Conservation (phyloP, 2,888 invertebrate genomes). For the Tetanocera ferruginea region DNA sequence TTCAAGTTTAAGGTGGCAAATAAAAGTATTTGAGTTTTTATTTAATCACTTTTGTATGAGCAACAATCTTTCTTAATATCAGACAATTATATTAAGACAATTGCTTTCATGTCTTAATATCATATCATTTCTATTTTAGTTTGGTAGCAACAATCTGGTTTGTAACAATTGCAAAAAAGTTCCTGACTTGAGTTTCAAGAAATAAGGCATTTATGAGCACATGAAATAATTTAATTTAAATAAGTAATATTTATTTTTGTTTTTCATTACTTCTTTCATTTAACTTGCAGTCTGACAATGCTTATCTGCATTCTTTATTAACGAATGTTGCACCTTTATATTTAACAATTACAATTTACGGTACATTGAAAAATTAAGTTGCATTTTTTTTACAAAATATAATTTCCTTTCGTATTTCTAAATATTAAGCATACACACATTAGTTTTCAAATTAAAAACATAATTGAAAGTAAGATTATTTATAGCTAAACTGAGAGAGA, state of each 20-base stretch:
- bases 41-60: conserved; percentile 4
- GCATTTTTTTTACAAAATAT: conserved; percentile 35
- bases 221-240: neutral
- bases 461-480: neutral
- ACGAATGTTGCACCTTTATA: conserved; percentile 3
- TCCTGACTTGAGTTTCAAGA: conserved; percentile 17
- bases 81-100: no score
- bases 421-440: conserved; percentile 15
- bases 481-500: neutral
- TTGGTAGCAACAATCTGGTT: conserved; percentile 15
- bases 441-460: conserved; percentile 1
- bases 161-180: conserved; percentile 8
- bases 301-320: neutral
- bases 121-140: neutral
- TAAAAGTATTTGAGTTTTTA: neutral
- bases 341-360: neutral
- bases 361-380: conserved; percentile 13
- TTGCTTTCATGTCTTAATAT: neutral
- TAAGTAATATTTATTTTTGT: neutral
- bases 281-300: neutral
- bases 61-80: neutral
- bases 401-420: conserved; percentile 27
- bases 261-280: neutral
- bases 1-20: neutral
- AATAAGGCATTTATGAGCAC: conserved; percentile 28